A percentile compares a stretch with the other conserved stretches of the same genome.
phyloP scores from a whole-genome alignment of 2,888 invertebrate genomes.

The Hyposoter dolosus region DNA sequence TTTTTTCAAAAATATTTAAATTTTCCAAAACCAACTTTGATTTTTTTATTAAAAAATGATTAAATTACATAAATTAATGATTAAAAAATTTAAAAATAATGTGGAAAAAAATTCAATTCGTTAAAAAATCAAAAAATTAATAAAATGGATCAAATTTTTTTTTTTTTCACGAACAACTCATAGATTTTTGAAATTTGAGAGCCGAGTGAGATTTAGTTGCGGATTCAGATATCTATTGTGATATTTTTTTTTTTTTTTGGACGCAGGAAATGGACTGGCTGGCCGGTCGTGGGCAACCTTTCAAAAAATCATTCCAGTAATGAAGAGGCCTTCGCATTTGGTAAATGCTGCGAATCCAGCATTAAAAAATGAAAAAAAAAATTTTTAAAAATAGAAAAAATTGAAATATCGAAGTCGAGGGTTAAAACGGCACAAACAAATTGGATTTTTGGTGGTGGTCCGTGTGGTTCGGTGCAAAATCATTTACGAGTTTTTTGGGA shows the following conservation, averaged over 20 bases:
- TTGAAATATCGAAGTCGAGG: conserved; percentile 1
- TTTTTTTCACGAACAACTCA: not conserved
- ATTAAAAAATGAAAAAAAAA: conserved; percentile 5
- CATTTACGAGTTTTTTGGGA: conserved; percentile 77
- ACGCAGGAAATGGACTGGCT: conserved; percentile 65
- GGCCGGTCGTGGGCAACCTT: conserved; percentile 81
- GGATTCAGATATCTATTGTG: conserved; percentile 7
- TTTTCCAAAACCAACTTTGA: not conserved
- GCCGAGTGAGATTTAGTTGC: conserved; percentile 32
- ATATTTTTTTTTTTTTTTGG: conserved; percentile 15
- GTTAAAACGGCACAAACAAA: conserved; percentile 66
- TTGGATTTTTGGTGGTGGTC: conserved; percentile 79
- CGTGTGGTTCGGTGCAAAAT: conserved; percentile 89
- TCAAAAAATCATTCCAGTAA: conserved; percentile 58
- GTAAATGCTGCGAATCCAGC: conserved; percentile 30
- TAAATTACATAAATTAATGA: not conserved
- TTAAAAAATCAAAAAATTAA: not conserved
- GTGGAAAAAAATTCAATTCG: not conserved
- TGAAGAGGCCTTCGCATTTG: conserved; percentile 56
- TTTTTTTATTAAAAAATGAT: not conserved
- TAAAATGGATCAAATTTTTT: not conserved
- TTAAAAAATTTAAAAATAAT: not conserved
- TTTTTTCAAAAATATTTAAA: too few relatives aligned
- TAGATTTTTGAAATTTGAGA: not conserved
- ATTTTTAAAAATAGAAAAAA: not conserved